A percentile compares a stretch with the other conserved stretches of the same genome.
Evolutionary conservation across 1,140 invertebrate genomes (phyloP).

Genomic region (Pseudachorutes palmiensis): DNA sequence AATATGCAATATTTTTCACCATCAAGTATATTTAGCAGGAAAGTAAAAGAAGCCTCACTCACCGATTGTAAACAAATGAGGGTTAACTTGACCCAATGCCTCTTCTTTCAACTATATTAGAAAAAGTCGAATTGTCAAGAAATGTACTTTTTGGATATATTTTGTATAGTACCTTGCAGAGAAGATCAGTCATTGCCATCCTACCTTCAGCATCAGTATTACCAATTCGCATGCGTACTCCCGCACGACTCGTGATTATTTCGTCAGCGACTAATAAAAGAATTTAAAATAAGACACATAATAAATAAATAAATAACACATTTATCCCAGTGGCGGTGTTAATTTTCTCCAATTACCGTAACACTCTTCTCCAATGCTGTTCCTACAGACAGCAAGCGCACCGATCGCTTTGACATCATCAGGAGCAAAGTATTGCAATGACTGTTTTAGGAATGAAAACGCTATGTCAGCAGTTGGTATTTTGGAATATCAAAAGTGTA

Average conservation of each 20-base stretch:
- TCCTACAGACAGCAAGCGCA: constrained; percentile 77
- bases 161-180: constrained; percentile 56
- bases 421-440: constrained; percentile 60
- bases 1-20: neutral
- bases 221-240: constrained; percentile 65
- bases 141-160: neutral
- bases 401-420: constrained; percentile 76
- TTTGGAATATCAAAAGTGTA: constrained; percentile 2
- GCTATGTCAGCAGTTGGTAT: neutral
- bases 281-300: neutral
- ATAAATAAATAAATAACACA: neutral
- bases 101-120: constrained; percentile 51
- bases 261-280: constrained; percentile 66
- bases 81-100: constrained; percentile 58
- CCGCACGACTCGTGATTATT: constrained; percentile 72
- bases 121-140: neutral
- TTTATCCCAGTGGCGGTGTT: too few relatives aligned
- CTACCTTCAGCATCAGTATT: constrained; percentile 95
- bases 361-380: constrained; percentile 80
- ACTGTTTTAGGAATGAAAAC: constrained; percentile 41
- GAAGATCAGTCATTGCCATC: constrained; percentile 88
- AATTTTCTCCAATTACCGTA: too few relatives aligned
- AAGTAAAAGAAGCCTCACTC: neutral
- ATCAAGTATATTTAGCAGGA: too few relatives aligned
- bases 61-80: constrained; percentile 79